Evolutionary conservation across 2,888 invertebrate genomes (phyloP).

Genomic region (Aspidiotus destructor): DNA sequence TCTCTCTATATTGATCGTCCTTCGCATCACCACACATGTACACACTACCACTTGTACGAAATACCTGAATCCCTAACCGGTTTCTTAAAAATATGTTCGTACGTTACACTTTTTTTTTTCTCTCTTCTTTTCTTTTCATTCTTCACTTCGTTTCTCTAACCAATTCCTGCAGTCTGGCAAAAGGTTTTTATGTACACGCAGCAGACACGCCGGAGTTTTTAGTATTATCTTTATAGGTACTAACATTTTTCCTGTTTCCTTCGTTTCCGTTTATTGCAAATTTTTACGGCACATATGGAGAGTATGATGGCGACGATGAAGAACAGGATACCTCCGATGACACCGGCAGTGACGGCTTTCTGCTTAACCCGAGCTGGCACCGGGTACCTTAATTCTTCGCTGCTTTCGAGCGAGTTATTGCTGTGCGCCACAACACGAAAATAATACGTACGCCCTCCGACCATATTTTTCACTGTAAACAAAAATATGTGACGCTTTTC

Average conservation of each 20-base stretch:
- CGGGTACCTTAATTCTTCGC: slow-evolving; percentile 77
- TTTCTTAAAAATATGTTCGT: no score
- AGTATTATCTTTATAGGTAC: no score
- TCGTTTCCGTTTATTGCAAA: slow-evolving; percentile 92
- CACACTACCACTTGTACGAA: no score
- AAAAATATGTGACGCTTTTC: slow-evolving; percentile 31
- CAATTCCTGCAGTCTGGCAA: no score
- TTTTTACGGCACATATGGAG: slow-evolving; percentile 93
- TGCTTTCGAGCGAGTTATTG: slow-evolving; percentile 72
- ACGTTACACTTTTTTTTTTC: no score
- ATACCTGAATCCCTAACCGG: no score
- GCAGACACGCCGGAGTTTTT: no score
- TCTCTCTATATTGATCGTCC: no score
- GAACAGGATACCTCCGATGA: slow-evolving; percentile 92
- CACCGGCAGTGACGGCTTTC: slow-evolving; percentile 91
- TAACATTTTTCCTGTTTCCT: slow-evolving; percentile 84
- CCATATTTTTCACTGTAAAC: slow-evolving; percentile 73
- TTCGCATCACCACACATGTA: no score
- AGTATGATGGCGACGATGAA: slow-evolving; percentile 95
- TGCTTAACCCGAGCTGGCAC: slow-evolving; percentile 86
- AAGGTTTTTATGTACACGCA: no score
- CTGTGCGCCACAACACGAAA: slow-evolving; percentile 85
- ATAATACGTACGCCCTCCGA: slow-evolving; percentile 82
- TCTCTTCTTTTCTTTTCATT: no score
- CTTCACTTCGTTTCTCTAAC: no score